Evolutionary conservation across 2,113 vertebrate species (phyloP).

Genomic region (Perca flavescens): DNA sequence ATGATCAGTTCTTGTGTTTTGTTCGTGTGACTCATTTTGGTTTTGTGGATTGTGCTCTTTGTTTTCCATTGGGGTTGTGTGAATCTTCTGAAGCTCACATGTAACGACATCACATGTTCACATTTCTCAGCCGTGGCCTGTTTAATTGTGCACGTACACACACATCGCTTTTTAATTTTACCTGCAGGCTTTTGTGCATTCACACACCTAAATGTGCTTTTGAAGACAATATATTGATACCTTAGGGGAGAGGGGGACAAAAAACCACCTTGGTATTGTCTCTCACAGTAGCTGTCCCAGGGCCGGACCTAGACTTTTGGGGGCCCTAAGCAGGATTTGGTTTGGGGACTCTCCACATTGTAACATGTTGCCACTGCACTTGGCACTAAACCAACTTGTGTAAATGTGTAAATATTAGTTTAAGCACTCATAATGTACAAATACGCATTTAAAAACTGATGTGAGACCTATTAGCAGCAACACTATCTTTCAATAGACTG

Average conservation of each 20-base stretch:
- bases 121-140: constrained; percentile 4
- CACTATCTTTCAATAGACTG: too few relatives aligned
- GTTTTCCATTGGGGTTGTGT: constrained; percentile 18
- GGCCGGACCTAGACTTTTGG: too few relatives aligned
- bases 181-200: constrained; percentile 26
- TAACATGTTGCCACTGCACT: too few relatives aligned
- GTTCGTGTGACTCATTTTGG: constrained; percentile 46
- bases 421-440: too few relatives aligned
- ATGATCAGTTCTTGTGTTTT: constrained; percentile 60
- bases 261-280: constrained; percentile 37
- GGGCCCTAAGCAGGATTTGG: too few relatives aligned
- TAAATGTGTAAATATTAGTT: too few relatives aligned
- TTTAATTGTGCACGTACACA: constrained; percentile 31
- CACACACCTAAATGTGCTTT: constrained; percentile 17
- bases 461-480: too few relatives aligned
- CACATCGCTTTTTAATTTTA: constrained; percentile 16
- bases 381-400: too few relatives aligned
- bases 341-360: too few relatives aligned
- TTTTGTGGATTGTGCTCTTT: constrained; percentile 33
- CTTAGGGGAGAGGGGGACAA: neutral
- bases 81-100: constrained; percentile 33
- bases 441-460: too few relatives aligned
- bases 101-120: constrained; percentile 12
- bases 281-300: neutral
- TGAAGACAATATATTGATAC: constrained; percentile 30